Percentiles rank a stretch among this genome's conserved stretches.
These are phyloP conservation scores for Panthera leo DNA, from an alignment of 2,113 vertebrate species.

Conservation along the genomic window DNA sequence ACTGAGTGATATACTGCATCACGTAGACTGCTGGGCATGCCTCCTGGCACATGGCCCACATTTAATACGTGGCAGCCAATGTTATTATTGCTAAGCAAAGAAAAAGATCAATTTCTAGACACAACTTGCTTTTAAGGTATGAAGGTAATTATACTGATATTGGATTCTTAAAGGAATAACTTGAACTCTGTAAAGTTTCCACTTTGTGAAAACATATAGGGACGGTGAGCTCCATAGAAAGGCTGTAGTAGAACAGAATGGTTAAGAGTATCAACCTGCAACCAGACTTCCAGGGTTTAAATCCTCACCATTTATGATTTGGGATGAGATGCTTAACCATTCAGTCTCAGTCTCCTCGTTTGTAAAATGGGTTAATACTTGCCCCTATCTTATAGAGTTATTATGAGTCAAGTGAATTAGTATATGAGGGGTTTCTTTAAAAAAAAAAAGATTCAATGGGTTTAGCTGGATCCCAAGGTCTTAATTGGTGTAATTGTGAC, in stretches of 20 bases:
- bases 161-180: conserved; percentile 11
- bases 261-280: not conserved
- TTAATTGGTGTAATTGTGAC: not conserved
- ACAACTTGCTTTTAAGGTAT: not conserved
- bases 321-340: not conserved
- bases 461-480: not conserved
- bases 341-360: not conserved
- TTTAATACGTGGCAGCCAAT: not conserved
- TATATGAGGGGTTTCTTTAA: not conserved
- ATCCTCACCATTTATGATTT: not conserved
- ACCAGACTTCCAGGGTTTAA: not conserved
- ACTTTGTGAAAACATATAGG: not conserved
- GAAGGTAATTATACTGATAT: not conserved
- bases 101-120: conserved; percentile 23
- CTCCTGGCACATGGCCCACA: not conserved
- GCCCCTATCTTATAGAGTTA: not conserved
- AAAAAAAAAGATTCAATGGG: not conserved
- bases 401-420: not conserved
- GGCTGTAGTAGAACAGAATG: not conserved
- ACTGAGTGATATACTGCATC: not conserved
- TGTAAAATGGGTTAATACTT: not conserved
- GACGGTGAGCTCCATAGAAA: not conserved
- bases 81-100: not conserved
- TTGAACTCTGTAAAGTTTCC: not conserved
- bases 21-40: not conserved